phyloP scores from a whole-genome alignment of 2,113 vertebrate species.

The Microtus oregoni region DNA sequence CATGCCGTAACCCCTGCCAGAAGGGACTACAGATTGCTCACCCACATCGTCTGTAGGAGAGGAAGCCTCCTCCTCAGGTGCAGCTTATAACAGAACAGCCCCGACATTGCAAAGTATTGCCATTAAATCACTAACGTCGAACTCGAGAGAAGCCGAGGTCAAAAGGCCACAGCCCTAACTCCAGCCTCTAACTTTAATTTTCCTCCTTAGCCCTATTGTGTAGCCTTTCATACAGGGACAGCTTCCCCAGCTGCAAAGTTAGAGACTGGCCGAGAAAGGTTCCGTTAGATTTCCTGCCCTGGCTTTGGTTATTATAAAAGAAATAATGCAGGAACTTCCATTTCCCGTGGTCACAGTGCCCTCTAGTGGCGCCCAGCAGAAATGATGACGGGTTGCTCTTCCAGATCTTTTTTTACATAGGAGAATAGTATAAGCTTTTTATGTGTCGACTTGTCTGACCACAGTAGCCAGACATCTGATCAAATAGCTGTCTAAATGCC shows the following conservation, averaged over 20 bases:
- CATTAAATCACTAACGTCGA: not conserved
- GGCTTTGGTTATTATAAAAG: not conserved
- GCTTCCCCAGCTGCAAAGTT: not conserved
- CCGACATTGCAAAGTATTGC: not conserved
- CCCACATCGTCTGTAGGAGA: not conserved
- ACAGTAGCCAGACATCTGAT: not conserved
- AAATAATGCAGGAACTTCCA: not conserved
- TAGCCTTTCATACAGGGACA: not conserved
- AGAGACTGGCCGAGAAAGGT: not conserved
- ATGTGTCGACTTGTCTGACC: not conserved
- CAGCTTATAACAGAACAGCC: not conserved
- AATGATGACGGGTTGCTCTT: not conserved
- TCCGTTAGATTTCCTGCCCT: not conserved
- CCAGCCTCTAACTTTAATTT: not conserved
- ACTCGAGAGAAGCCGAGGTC: not conserved
- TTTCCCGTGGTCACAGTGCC: conserved; percentile 69
- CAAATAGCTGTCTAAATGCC: not conserved
- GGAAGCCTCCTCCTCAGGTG: not conserved
- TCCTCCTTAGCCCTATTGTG: not conserved
- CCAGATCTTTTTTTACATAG: not conserved
- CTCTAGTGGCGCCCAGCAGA: conserved; percentile 64
- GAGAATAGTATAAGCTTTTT: not conserved
- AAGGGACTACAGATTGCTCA: not conserved
- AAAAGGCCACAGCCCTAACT: not conserved
- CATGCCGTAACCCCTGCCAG: not conserved